Percentiles rank a stretch among this genome's conserved stretches.
Conservation (phyloP, 2,888 invertebrate genomes). For the Standfussiana lucernea region DNA sequence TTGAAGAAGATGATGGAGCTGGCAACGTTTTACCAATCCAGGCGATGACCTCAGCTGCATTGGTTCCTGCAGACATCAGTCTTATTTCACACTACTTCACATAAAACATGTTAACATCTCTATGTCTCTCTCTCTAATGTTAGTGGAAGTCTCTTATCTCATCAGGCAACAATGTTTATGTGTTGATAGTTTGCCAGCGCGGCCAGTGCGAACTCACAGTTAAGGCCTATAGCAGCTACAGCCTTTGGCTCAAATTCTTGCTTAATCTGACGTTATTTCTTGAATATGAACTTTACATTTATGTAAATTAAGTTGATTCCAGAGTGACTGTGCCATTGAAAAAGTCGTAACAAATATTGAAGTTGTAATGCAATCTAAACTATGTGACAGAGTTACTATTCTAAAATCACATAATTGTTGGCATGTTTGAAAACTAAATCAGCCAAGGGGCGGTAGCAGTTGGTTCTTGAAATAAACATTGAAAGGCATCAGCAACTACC, state of each 20-base stretch:
- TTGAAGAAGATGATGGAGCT: neutral
- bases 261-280: neutral
- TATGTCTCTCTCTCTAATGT: neutral
- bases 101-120: neutral
- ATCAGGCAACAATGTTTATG: neutral
- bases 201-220: neutral
- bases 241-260: too few species aligned
- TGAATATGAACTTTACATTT: neutral
- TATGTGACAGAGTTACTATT: neutral
- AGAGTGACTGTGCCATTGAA: neutral
- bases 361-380: neutral
- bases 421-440: too few species aligned
- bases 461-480: neutral
- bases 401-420: too few species aligned
- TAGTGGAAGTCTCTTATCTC: neutral
- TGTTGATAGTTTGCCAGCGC: neutral
- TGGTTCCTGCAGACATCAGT: constrained; percentile 18
- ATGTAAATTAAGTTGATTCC: neutral
- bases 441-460: neutral
- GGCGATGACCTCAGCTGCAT: constrained; percentile 34
- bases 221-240: too few species aligned
- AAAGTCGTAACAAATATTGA: neutral
- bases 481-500: neutral
- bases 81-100: neutral
- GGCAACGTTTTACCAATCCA: constrained; percentile 23